Base-by-base conservation (phyloP, 2,888 invertebrate species). In the Diaprepes abbreviatus region DNA sequence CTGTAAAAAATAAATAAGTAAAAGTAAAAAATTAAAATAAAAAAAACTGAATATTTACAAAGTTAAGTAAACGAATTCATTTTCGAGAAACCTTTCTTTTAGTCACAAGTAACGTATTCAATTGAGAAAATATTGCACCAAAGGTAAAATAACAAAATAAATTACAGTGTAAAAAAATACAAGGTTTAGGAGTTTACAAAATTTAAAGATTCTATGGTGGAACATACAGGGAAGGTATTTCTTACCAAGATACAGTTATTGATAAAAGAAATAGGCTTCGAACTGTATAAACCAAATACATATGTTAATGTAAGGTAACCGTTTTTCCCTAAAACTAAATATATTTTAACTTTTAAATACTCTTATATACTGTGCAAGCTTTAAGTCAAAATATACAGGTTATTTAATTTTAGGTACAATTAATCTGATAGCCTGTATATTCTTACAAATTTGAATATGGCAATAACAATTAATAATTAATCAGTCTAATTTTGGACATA, bases 401-500 rank as follows among this genome's bases (percentile, higher is more conserved):
- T 36, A 24, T 21, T 6, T 10, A 45, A 2, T 43, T 1, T 24
- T 21, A 6, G 16, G n/a, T 50, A 14, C 9, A 45, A 2, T 21
- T 21, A 6, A 1, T 3, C 5, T 2, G 7, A n/a, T 33, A 33
- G n/a, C 52, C 33, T 16, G 7, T 52, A 33, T 33, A 54, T 33
- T 35, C 16, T 35, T 54, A 36, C 6, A 55, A 19, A 52, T 10
- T 52, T 35, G 4, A 12, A 19, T 54, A 55, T 55, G 54, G 54
- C 54, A 55, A 52, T 52, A 55, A 16, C 28, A 43, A 59, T 60
- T 45, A 48, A 45, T 31, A 14, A 45, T 24, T 60, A 60, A 45
- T 60, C 60, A 60, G 60, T 60, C 60, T 60, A 45, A 17, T 33
- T 60, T 60, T 45, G 60, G 60, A 60, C 48, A 60, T 40, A 57